phyloP scores from a whole-genome alignment of 2,888 invertebrate species.

The Nephrotoma guestfalica region DNA sequence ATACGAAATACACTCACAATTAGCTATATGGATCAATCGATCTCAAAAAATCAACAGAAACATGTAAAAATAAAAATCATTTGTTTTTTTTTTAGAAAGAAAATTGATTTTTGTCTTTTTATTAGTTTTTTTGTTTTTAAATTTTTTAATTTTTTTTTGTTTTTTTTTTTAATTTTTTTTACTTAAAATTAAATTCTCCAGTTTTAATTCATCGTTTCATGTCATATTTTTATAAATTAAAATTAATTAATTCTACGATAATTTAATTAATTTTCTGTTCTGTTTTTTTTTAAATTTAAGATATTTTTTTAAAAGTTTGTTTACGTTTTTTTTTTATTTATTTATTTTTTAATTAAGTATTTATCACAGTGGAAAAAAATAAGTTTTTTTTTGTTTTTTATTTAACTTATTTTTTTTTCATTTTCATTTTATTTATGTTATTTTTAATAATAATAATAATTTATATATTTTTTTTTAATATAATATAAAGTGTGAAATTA shows the following conservation, averaged over 20 bases:
- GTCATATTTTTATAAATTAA: background rate
- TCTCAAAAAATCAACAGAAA: background rate
- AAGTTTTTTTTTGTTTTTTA: background rate
- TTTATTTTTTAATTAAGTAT: background rate
- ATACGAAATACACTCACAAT: no score
- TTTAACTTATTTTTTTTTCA: background rate
- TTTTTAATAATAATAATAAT: background rate
- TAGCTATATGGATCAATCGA: no score
- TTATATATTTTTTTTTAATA: background rate
- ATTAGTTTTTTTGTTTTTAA: background rate
- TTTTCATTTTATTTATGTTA: background rate
- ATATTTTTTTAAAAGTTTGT: background rate
- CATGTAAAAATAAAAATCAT: background rate
- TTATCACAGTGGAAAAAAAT: background rate
- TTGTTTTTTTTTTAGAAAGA: slow-evolving; percentile 23
- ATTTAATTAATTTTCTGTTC: slow-evolving; percentile 1
- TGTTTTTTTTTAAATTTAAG: background rate
- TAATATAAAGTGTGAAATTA: background rate
- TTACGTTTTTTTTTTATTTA: background rate
- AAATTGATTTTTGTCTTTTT: slow-evolving; percentile 1
- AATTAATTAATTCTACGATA: slow-evolving; percentile 2
- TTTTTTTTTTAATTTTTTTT: background rate
- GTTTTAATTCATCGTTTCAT: background rate
- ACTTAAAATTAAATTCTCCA: slow-evolving; percentile 2
- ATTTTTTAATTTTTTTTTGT: background rate